Percentiles rank a stretch among this genome's conserved stretches.
These are phyloP conservation scores for Sericinus montela DNA, from an alignment of 2,888 invertebrate genomes.

Conservation along the genomic window DNA sequence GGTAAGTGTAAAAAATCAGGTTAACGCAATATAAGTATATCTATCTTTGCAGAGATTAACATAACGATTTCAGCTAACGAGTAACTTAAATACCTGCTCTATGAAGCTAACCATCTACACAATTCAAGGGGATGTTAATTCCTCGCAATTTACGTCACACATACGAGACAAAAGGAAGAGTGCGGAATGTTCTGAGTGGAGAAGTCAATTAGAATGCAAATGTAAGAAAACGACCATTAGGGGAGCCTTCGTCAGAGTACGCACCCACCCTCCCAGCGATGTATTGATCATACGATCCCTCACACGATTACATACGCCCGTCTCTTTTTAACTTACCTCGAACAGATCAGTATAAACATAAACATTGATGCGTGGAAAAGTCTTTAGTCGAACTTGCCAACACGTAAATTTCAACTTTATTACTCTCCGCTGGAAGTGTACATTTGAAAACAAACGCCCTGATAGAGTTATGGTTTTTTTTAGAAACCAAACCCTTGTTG, in stretches of 20 bases:
- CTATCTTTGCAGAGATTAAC: background rate
- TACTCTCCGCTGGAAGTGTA: accelerated
- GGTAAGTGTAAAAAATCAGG: too few species aligned
- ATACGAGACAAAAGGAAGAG: slow-evolving; percentile 59
- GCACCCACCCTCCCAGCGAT: slow-evolving; percentile 45
- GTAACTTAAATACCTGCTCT: slow-evolving; percentile 10
- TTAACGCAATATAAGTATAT: background rate
- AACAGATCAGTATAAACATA: slow-evolving; percentile 77
- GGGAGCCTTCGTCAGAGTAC: slow-evolving; percentile 40
- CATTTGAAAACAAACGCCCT: slow-evolving; percentile 5
- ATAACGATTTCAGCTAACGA: slow-evolving; percentile 5
- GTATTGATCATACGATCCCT: slow-evolving; percentile 73
- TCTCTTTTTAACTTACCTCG: slow-evolving; percentile 77
- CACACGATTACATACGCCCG: slow-evolving; percentile 74
- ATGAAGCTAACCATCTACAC: slow-evolving; percentile 27
- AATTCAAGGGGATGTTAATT: slow-evolving; percentile 46
- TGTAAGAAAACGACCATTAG: slow-evolving; percentile 77
- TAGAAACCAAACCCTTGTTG: slow-evolving; percentile 47
- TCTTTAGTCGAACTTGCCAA: slow-evolving; percentile 27
- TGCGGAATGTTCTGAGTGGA: slow-evolving; percentile 41
- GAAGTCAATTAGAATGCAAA: slow-evolving; percentile 76
- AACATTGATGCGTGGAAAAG: slow-evolving; percentile 52
- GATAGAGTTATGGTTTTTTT: slow-evolving; percentile 27
- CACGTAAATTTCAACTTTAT: slow-evolving; percentile 29
- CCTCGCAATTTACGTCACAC: slow-evolving; percentile 58